These are phyloP conservation scores for Ambastaia sidthimunki DNA, from an alignment of 2,797 vertebrate genomes.

Conservation along the genomic window DNA sequence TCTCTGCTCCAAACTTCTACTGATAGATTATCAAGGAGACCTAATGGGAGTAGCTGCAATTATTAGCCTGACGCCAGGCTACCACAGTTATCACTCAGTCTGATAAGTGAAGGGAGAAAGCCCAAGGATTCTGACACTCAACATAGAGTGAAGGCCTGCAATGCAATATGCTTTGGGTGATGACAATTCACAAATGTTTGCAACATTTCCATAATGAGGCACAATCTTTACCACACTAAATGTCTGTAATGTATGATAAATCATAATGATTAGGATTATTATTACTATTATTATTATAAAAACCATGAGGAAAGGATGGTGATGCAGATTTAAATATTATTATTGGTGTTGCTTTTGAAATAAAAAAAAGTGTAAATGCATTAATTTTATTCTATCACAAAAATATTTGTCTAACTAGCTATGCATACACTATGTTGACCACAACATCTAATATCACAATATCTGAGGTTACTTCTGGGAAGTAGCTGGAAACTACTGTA, in stretches of 20 bases:
- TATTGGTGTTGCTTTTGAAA: too few species aligned
- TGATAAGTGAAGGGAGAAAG: conserved; percentile 69
- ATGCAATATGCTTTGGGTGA: conserved; percentile 27
- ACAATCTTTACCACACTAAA: neutral
- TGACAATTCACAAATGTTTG: conserved; percentile 27
- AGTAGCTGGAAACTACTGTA: too few species aligned
- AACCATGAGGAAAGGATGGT: too few species aligned
- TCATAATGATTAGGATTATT: neutral
- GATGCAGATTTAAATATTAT: too few species aligned
- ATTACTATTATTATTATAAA: too few species aligned
- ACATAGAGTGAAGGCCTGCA: conserved; percentile 32
- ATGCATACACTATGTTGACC: too few species aligned
- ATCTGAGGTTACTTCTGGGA: too few species aligned
- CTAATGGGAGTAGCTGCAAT: conserved; percentile 73
- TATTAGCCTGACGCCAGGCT: conserved; percentile 79
- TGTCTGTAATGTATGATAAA: neutral
- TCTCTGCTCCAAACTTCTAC: conserved; percentile 73
- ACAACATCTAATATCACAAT: too few species aligned
- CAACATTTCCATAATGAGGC: neutral
- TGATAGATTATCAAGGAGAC: conserved; percentile 76
- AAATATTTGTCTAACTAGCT: too few species aligned
- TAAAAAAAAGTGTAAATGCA: too few species aligned
- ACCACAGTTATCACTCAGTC: conserved; percentile 67
- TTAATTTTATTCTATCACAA: too few species aligned
- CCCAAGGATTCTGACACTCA: conserved; percentile 55